phyloP scores from a whole-genome alignment of 2,888 invertebrate genomes.

The Catonia carolina region DNA sequence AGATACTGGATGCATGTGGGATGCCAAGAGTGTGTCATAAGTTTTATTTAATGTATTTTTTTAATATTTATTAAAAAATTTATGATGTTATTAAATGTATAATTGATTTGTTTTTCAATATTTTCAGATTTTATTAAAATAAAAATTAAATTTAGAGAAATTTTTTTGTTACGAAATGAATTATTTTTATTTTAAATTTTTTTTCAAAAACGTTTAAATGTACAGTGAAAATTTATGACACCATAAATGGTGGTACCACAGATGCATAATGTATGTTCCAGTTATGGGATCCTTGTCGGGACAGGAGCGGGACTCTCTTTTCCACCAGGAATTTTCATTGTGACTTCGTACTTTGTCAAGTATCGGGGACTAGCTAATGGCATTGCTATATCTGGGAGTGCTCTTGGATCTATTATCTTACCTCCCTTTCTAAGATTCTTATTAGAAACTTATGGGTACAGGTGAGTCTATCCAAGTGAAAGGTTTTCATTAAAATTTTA shows the following conservation, averaged over 20 bases:
- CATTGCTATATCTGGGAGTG: conserved; percentile 81
- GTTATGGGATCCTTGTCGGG: conserved; percentile 76
- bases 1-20: background rate
- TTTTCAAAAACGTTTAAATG: no score
- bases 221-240: background rate
- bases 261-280: conserved; percentile 40
- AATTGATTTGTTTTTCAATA: no score
- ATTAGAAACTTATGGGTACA: conserved; percentile 66
- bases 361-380: conserved; percentile 78
- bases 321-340: conserved; percentile 84
- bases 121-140: no score
- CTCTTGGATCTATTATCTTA: conserved; percentile 76
- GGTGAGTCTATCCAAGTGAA: conserved; percentile 45
- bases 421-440: conserved; percentile 68
- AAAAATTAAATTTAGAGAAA: no score
- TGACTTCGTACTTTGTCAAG: conserved; percentile 76
- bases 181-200: no score
- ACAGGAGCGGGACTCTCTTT: conserved; percentile 79
- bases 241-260: conserved; percentile 1
- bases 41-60: background rate
- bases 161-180: background rate
- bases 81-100: no score
- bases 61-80: no score
- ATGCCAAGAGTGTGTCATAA: background rate
- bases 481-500: no score